These are phyloP conservation scores for Strix uralensis DNA, from an alignment of 2,113 vertebrate species.

Conservation along the genomic window DNA sequence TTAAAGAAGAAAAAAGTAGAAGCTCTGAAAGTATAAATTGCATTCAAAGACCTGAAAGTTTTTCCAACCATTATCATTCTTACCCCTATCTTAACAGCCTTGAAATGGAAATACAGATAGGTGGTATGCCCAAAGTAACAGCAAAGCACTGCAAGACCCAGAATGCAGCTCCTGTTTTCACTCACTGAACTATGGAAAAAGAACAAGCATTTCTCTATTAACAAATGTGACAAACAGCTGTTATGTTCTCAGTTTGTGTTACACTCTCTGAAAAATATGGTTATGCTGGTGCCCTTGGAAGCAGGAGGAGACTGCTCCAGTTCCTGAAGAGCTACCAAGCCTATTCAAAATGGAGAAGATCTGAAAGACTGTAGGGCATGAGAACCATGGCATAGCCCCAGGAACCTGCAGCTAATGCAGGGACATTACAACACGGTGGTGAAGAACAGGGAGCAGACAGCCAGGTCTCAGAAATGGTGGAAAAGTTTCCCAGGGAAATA, in stretches of 20 bases:
- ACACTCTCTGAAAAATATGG: not conserved
- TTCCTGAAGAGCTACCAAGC: not conserved
- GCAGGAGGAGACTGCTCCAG: not conserved
- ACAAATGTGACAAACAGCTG: not conserved
- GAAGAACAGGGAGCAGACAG: not conserved
- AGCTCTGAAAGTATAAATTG: not conserved
- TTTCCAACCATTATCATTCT: not conserved
- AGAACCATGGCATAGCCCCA: not conserved
- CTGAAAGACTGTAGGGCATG: not conserved
- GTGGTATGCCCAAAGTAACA: not conserved
- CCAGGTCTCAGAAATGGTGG: not conserved
- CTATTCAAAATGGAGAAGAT: not conserved
- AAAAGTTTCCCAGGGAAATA: not conserved
- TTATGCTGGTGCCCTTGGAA: not conserved
- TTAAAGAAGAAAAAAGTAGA: not conserved
- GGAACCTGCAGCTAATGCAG: not conserved
- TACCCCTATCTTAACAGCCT: not conserved
- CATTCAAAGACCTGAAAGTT: not conserved
- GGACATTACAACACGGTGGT: accelerated
- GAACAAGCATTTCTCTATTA: not conserved
- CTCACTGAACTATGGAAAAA: not conserved
- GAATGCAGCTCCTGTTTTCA: not conserved
- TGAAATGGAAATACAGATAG: not conserved
- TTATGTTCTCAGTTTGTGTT: not conserved
- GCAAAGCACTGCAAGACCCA: not conserved